Evolutionary conservation across 2,797 vertebrate species (phyloP).

Genomic region (Geotrypetes seraphini): DNA sequence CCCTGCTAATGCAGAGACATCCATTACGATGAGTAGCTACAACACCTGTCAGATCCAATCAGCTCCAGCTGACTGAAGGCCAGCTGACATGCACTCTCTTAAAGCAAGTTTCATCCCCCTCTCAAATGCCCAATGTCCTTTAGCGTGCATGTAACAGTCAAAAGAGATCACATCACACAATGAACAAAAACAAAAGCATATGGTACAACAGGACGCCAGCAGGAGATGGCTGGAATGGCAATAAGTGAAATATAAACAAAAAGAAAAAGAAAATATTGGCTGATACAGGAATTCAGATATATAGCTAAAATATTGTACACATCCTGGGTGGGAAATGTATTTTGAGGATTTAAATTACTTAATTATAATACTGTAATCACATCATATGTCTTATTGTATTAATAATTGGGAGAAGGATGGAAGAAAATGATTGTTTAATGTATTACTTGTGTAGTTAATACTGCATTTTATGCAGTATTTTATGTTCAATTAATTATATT

Average conservation of each 20-base stretch:
- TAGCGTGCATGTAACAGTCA: conserved; percentile 63
- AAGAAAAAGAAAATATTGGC: no score
- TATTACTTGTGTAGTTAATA: no score
- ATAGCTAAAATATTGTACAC: no score
- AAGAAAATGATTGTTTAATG: no score
- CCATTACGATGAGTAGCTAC: conserved; percentile 75
- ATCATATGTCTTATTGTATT: no score
- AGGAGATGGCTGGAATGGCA: conserved; percentile 54
- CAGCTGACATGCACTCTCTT: conserved; percentile 60
- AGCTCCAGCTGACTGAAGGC: conserved; percentile 59
- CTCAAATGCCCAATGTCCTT: conserved; percentile 59
- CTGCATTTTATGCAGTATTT: no score
- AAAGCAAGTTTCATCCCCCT: conserved; percentile 55
- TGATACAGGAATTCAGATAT: conserved; percentile 32
- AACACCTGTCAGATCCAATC: conserved; percentile 87
- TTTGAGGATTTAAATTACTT: no score
- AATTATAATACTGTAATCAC: no score
- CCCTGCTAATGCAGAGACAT: conserved; percentile 58
- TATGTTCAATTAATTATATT: no score
- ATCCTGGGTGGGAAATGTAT: no score
- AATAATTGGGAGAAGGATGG: no score
- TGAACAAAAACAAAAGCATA: conserved; percentile 67
- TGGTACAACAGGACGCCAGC: conserved; percentile 59
- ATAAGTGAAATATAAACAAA: conserved; percentile 56
- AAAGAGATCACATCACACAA: conserved; percentile 63